phyloP scores from a whole-genome alignment of 2,797 vertebrate species.

The Spondyliosoma cantharus region DNA sequence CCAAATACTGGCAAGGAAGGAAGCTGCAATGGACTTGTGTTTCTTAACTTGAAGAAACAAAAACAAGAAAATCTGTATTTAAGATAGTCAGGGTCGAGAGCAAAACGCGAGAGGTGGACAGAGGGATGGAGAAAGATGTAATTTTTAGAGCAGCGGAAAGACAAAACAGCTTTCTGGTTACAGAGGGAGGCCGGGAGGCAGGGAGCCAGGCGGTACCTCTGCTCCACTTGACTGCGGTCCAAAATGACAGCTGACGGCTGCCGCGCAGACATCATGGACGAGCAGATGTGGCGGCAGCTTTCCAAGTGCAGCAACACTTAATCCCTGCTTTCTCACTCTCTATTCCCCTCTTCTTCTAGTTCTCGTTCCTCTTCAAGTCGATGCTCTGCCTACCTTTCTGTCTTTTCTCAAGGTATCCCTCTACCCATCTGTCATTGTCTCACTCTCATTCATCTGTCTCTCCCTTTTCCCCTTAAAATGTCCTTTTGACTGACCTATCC shows the following conservation, averaged over 20 bases:
- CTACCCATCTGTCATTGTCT: not conserved
- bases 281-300: conserved; percentile 87
- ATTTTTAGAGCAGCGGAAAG: conserved; percentile 46
- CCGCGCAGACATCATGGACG: conserved; percentile 80
- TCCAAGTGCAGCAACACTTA: conserved; percentile 82
- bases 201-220: conserved; percentile 78
- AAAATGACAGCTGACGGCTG: conserved; percentile 88
- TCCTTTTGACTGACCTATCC: not conserved
- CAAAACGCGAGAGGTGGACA: conserved; percentile 16
- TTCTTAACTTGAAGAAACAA: not conserved
- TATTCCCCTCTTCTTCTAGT: conserved; percentile 32
- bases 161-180: conserved; percentile 60
- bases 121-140: conserved; percentile 22
- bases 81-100: conserved; percentile 33
- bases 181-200: conserved; percentile 63
- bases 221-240: conserved; percentile 86
- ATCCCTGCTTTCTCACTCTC: conserved; percentile 68
- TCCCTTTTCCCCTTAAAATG: not conserved
- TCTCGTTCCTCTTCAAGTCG: conserved; percentile 20
- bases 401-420: too few species aligned
- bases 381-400: conserved; percentile 5
- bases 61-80: not conserved
- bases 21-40: conserved; percentile 5
- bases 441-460: conserved; percentile 8
- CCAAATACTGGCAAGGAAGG: conserved; percentile 24